A percentile compares a stretch with the other conserved stretches of the same genome.
phyloP scores from a whole-genome alignment of 2,797 vertebrate species.

The Acipenser ruthenus region DNA sequence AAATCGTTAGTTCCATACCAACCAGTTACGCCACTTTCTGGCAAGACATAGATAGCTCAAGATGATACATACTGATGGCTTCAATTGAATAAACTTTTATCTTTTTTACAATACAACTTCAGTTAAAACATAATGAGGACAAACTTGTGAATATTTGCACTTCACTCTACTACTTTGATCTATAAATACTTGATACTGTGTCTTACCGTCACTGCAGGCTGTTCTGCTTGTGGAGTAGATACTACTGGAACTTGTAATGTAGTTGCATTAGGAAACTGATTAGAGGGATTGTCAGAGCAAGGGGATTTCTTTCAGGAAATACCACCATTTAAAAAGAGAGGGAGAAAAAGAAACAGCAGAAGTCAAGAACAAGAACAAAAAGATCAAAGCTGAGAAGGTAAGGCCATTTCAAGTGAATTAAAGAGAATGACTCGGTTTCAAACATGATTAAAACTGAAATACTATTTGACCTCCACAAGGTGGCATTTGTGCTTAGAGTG shows the following conservation, averaged over 20 bases:
- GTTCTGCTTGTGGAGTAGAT: conserved; percentile 12
- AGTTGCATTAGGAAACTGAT: conserved; percentile 31
- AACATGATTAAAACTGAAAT: not conserved
- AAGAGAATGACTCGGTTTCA: not conserved
- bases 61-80: no score
- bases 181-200: no score
- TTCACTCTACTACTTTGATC: no score
- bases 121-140: no score
- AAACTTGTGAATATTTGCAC: no score
- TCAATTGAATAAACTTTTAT: no score
- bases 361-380: conserved; percentile 21
- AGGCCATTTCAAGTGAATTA: not conserved
- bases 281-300: conserved; percentile 34
- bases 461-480: conserved; percentile 29
- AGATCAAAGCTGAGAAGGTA: not conserved
- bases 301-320: conserved; percentile 18
- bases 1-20: no score
- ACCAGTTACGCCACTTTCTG: no score
- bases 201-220: conserved; percentile 23
- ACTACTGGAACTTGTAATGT: conserved; percentile 20
- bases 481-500: conserved; percentile 45
- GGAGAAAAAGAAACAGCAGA: conserved; percentile 1
- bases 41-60: no score
- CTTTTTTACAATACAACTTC: no score
- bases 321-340: conserved; percentile 14